phyloP scores from a whole-genome alignment of 2,888 invertebrate species.

The Spisula subtruncata region DNA sequence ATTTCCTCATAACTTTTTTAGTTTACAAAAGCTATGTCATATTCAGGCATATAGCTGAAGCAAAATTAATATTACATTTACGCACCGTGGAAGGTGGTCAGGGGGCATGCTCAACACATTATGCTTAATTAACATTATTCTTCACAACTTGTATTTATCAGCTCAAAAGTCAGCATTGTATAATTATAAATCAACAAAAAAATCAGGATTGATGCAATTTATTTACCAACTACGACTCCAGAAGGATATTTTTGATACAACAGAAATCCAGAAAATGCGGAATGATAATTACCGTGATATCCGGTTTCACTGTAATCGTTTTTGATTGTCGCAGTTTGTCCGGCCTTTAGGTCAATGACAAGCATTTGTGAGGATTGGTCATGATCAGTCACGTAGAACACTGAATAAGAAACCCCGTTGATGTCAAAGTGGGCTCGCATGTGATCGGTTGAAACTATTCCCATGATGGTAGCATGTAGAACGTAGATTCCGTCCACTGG shows the following conservation, averaged over 20 bases:
- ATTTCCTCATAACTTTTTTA: too few relatives aligned
- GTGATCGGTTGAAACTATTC: background rate
- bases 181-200: too few relatives aligned
- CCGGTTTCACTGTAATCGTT: constrained; percentile 21
- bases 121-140: too few relatives aligned
- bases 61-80: too few relatives aligned
- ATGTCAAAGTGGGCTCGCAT: constrained; percentile 25
- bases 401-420: background rate
- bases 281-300: constrained; percentile 16
- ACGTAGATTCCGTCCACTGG: constrained; percentile 39
- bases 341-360: constrained; percentile 20
- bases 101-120: too few relatives aligned
- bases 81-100: too few relatives aligned
- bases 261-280: constrained; percentile 36
- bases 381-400: background rate
- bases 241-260: background rate
- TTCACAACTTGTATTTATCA: too few relatives aligned
- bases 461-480: constrained; percentile 39
- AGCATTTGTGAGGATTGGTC: constrained; percentile 43
- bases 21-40: too few relatives aligned
- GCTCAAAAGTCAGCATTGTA: too few relatives aligned
- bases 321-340: constrained; percentile 12
- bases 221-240: background rate
- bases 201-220: too few relatives aligned
- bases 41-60: too few relatives aligned